Evolutionary conservation across 2,888 invertebrate genomes (phyloP), one percentile per base, ranked within the genome.

Genomic region (Lepeophtheirus nordmannii): DNA sequence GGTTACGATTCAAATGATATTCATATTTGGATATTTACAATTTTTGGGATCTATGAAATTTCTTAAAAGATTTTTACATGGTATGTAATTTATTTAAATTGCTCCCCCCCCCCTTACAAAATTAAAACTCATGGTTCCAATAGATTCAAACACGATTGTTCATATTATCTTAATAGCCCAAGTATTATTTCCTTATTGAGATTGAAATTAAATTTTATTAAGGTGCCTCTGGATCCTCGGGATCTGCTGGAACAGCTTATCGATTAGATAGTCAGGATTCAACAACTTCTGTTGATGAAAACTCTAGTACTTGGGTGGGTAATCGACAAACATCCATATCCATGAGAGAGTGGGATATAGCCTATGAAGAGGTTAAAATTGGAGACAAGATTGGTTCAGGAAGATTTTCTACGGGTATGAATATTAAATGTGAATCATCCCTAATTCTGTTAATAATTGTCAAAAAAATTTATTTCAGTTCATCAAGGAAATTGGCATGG

Each of bases 401-500:
- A 0, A 82, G 93, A 68, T 94, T 96, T 79, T 93, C 94, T 66
- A 90, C 88, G 2, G 62, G 62, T 62, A 62, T n/a, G 30, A 46
- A 46, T 5, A 46, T 46, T 46, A 17, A 46, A 5, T 46, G n/a
- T n/a, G n/a, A n/a, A n/a, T n/a, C n/a, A n/a, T n/a, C n/a, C n/a
- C n/a, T 46, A 30, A 2, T 30, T 2, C 30, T 7, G 3, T 30
- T 5, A 30, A 30, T 30, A 30, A 5, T 30, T 30, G 7, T 30
- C 2, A 5, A 5, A 2, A 30, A 30, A 30, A 30, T 30, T 7
- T 30, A 11, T 62, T 62, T 1, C 8, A 62, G 96, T 96, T 66
- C 89, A 87, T 78, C 84, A 90, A 71, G 97, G 94, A 68, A 84
- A 88, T 73, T 97, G 96, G 96, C 94, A 97, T 78, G 96, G 96